Base-by-base conservation (phyloP, 2,888 invertebrate species). In the Xestia xanthographa region DNA sequence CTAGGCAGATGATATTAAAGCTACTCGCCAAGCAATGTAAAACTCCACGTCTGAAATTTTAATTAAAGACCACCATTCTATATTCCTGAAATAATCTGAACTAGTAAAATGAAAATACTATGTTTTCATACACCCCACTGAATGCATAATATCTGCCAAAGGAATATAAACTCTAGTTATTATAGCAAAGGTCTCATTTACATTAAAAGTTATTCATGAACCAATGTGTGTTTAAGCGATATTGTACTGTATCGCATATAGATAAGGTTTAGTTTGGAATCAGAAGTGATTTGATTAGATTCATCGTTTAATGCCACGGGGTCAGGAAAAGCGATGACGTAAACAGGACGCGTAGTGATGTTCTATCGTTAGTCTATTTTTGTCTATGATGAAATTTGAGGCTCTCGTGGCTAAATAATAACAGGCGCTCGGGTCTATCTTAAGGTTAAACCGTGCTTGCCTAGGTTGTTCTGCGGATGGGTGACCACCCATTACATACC, bases 321-420 rank as follows among this genome's bases (percentile, higher is more conserved):
- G 91, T 91, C 91, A 90, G 89, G 90, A 82, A 88, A 89, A 84
- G 56, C 65, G 43, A 77, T 90, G 88, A 90, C 90, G 91, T 83
- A 82, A 81, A 70, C 87, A 91, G 91, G 91, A 90, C 83, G 70
- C 75, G 8, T 86, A 91, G 88, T 75, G 91, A 75, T 79, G 85
- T 66, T 62, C 68, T 75, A 77, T 87, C 83, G 82, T 83, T 82
- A 79, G 3, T 29, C 9, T 41, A 38, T 62, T 74, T 74, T 50
- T 58, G 50, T 50, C 11, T 50, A 50, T 50, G 11, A n/a, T 3
- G 1, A 22, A 29, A 45, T 4, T 14, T 65, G 11, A 26, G n/a
- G 9, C 38, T 38, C 38, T 34, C 34, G 34, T 34, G 34, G 34
- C 34, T 3, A 34, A 34, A 34, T 34, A 34, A 34, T 5, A 34